Conservation (phyloP, 2,113 vertebrate genomes). For the Dipodomys ordii region DNA sequence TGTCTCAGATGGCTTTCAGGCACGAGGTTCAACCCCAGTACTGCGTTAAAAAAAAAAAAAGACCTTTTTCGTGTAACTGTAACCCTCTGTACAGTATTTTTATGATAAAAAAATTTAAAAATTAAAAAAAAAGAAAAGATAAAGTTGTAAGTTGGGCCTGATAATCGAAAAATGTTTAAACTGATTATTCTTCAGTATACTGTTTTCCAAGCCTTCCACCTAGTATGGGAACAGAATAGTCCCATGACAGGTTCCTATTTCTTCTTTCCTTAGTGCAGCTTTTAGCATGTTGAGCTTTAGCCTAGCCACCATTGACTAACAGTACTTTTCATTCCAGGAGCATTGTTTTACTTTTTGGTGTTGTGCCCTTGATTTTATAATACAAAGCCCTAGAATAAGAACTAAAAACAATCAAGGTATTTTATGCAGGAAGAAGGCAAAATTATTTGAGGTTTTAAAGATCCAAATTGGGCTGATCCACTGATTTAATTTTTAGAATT, state of each 20-base stretch:
- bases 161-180: background rate
- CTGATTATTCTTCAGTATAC: background rate
- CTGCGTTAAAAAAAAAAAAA: background rate
- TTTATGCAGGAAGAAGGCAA: conserved; percentile 5
- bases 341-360: background rate
- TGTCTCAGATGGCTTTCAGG: background rate
- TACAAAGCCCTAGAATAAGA: background rate
- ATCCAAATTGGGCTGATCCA: background rate
- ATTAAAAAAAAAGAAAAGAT: no score
- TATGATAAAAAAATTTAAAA: no score
- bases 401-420: background rate
- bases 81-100: no score
- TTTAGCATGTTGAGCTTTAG: background rate
- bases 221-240: conserved; percentile 27
- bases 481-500: conserved; percentile 31
- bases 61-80: no score
- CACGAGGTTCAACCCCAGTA: background rate
- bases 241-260: fast-evolving
- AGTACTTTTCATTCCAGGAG: background rate
- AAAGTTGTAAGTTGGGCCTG: background rate
- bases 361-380: background rate
- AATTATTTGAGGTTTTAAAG: conserved; percentile 41
- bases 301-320: background rate
- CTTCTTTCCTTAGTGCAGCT: background rate
- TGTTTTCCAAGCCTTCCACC: background rate